Conservation (phyloP, 2,113 vertebrate species). For the Muscicapa adusta region DNA sequence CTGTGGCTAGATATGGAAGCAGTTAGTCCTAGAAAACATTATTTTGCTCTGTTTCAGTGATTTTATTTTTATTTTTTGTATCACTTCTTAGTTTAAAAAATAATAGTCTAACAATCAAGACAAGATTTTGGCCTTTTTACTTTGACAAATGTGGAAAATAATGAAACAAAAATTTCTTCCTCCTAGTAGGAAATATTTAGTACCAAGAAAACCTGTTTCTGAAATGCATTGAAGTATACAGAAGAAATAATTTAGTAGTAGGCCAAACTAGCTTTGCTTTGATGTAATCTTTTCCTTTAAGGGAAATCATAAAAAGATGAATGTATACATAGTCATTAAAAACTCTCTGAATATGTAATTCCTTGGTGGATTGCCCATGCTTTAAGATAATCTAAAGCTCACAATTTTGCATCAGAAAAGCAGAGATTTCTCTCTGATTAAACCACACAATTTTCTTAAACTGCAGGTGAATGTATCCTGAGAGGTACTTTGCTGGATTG, state of each 20-base stretch:
- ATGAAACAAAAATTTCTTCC: not conserved
- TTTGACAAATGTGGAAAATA: not conserved
- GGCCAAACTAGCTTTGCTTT: slow-evolving; percentile 3
- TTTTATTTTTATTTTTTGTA: not conserved
- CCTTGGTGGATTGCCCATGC: not conserved
- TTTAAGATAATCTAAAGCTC: slow-evolving; percentile 10
- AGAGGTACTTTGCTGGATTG: not conserved
- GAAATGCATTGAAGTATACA: not conserved
- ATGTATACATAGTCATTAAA: slow-evolving; percentile 17
- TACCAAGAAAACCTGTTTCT: not conserved
- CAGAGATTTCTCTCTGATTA: slow-evolving; percentile 17
- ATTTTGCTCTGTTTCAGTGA: not conserved
- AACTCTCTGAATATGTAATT: not conserved
- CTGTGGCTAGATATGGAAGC: not conserved
- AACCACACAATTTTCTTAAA: not conserved
- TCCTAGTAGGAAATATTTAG: not conserved
- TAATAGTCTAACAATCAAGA: not conserved
- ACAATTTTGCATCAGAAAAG: not conserved
- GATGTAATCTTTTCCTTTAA: slow-evolving; percentile 24
- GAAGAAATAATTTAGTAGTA: not conserved
- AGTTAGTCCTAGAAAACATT: not conserved
- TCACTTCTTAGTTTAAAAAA: not conserved
- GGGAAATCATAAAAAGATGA: not conserved
- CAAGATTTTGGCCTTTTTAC: not conserved
- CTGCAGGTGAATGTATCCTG: not conserved